phyloP scores from a whole-genome alignment of 2,888 invertebrate species.

The Aromia moschata region DNA sequence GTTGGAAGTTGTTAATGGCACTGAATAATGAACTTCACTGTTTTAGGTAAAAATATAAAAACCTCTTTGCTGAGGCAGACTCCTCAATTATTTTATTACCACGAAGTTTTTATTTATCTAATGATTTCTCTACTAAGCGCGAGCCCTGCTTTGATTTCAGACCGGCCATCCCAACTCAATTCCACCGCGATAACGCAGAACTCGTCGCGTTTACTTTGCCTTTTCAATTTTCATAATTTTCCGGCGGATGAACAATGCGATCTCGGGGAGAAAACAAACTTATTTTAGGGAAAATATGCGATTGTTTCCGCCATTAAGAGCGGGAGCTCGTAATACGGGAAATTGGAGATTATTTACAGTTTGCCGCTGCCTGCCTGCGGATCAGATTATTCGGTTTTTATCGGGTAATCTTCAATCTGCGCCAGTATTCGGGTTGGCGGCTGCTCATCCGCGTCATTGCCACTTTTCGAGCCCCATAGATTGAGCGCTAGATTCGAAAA shows the following conservation, averaged over 20 bases:
- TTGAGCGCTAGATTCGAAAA: constrained; percentile 27
- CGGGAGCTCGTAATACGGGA: constrained; percentile 22
- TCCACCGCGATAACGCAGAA: not conserved
- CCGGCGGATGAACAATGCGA: constrained; percentile 53
- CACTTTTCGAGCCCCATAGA: constrained; percentile 29
- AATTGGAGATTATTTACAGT: constrained; percentile 33
- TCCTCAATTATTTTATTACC: no score
- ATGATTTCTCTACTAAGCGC: no score
- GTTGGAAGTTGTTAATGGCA: no score
- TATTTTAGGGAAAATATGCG: constrained; percentile 37
- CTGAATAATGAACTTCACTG: no score
- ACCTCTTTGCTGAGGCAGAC: no score
- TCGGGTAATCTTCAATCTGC: constrained; percentile 46
- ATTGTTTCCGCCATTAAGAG: constrained; percentile 22
- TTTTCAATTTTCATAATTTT: constrained; percentile 61
- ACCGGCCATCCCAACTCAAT: no score
- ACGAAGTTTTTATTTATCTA: no score
- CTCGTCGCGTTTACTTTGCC: constrained; percentile 21
- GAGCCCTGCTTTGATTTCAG: no score
- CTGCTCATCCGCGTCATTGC: constrained; percentile 37
- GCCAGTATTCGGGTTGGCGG: constrained; percentile 54
- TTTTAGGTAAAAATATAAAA: no score
- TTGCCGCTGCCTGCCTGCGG: constrained; percentile 21
- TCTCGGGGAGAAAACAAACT: constrained; percentile 48
- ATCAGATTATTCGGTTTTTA: constrained; percentile 38